These are phyloP conservation scores for Neofelis nebulosa DNA, from an alignment of 2,113 vertebrate genomes.

Conservation along the genomic window DNA sequence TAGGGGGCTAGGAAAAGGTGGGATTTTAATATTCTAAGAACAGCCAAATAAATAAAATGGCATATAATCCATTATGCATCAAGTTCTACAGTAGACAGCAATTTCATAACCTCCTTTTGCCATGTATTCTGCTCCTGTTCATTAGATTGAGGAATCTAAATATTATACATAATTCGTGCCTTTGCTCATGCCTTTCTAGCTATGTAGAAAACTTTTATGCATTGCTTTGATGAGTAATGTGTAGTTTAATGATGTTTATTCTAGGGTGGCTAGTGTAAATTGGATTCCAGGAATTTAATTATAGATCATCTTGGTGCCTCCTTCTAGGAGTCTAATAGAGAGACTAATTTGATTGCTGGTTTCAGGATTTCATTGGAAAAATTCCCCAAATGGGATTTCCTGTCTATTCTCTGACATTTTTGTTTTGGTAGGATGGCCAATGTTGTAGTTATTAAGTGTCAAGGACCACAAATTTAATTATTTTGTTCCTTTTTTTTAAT, in stretches of 20 bases:
- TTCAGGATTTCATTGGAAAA: conserved; percentile 32
- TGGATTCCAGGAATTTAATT: conserved; percentile 63
- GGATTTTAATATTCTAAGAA: neutral
- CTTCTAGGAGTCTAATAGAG: conserved; percentile 36
- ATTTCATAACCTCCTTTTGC: neutral
- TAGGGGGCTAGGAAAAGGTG: neutral
- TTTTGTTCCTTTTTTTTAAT: neutral
- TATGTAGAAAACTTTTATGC: neutral
- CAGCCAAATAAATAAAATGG: neutral
- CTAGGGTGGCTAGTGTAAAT: conserved; percentile 32
- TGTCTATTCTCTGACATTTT: neutral
- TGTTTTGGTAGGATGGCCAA: neutral
- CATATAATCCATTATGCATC: neutral
- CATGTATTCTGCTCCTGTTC: neutral
- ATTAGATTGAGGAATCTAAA: conserved; percentile 17
- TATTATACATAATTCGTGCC: neutral
- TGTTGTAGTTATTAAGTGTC: conserved; percentile 1
- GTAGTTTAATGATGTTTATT: conserved; percentile 66
- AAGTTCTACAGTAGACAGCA: neutral
- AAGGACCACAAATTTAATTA: neutral
- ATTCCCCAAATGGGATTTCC: neutral
- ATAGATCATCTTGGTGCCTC: conserved; percentile 54
- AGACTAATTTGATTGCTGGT: conserved; percentile 47
- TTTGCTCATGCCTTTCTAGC: conserved; percentile 8
- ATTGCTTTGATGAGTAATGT: conserved; percentile 54